Evolutionary conservation across 2,888 invertebrate species (phyloP).

Genomic region (Bellardia bayeri): DNA sequence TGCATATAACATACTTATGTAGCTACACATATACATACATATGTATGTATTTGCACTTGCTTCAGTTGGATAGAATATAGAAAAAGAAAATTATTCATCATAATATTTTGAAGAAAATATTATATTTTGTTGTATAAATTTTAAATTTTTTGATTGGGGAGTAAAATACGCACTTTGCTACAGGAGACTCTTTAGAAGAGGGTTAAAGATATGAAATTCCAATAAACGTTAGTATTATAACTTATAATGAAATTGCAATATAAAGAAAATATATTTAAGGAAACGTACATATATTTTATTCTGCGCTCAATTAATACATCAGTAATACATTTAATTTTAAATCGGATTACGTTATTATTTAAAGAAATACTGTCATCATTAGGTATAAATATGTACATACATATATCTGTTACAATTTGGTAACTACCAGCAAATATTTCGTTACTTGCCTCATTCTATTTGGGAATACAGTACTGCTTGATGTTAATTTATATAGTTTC

Average conservation of each 20-base stretch:
- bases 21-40: background rate
- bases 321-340: too few species aligned
- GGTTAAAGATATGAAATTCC: too few species aligned
- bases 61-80: slow-evolving; percentile 1
- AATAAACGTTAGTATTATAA: too few species aligned
- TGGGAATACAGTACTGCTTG: slow-evolving; percentile 29
- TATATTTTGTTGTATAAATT: slow-evolving; percentile 21
- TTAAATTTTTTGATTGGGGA: background rate
- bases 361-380: too few species aligned
- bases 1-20: too few species aligned
- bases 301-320: too few species aligned
- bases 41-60: background rate
- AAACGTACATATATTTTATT: too few species aligned
- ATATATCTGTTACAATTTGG: too few species aligned
- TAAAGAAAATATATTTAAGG: too few species aligned
- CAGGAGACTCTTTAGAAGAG: slow-evolving; percentile 22
- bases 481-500: slow-evolving; percentile 25
- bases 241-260: too few species aligned
- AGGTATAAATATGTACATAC: too few species aligned
- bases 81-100: slow-evolving; percentile 3
- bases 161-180: background rate
- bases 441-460: background rate
- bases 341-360: too few species aligned
- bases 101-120: slow-evolving; percentile 36
- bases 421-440: background rate